Percentiles rank a stretch among this genome's conserved stretches.
These are phyloP conservation scores for Acrobasis suavella DNA, from an alignment of 2,888 invertebrate genomes.

Conservation along the genomic window DNA sequence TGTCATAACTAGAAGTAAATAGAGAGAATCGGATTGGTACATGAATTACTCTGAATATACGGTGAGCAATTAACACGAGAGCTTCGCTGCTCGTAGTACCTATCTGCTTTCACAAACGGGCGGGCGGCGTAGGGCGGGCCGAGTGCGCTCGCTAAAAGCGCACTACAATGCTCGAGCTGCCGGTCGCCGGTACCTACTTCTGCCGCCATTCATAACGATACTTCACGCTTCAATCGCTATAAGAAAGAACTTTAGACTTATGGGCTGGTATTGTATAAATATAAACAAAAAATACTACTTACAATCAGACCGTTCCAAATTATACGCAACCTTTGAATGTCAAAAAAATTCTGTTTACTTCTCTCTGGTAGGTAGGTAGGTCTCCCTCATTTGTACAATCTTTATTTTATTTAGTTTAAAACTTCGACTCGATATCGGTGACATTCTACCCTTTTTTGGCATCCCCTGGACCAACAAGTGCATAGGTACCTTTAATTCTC, in stretches of 20 bases:
- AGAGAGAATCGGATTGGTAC: conserved; percentile 17
- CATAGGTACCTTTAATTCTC: too few species aligned
- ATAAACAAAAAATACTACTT: too few species aligned
- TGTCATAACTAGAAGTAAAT: conserved; percentile 6
- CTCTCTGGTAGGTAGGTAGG: too few species aligned
- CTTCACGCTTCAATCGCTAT: conserved; percentile 30
- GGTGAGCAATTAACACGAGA: conserved; percentile 38
- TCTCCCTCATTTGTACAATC: too few species aligned
- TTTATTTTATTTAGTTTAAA: too few species aligned
- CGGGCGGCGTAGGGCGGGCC: conserved; percentile 25
- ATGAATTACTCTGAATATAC: conserved; percentile 32
- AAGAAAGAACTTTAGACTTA: not conserved
- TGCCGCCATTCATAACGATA: conserved; percentile 37
- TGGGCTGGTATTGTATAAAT: too few species aligned
- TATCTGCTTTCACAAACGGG: conserved; percentile 41
- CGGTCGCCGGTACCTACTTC: conserved; percentile 37
- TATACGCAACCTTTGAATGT: too few species aligned
- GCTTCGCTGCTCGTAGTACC: conserved; percentile 28
- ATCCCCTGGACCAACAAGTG: too few species aligned
- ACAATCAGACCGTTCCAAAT: too few species aligned
- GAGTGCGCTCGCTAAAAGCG: conserved; percentile 44
- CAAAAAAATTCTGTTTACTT: too few species aligned
- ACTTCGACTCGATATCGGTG: too few species aligned
- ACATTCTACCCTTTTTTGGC: too few species aligned
- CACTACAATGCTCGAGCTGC: conserved; percentile 39